Evolutionary conservation across 2,888 invertebrate species (phyloP).

Genomic region (Cabera pusaria): DNA sequence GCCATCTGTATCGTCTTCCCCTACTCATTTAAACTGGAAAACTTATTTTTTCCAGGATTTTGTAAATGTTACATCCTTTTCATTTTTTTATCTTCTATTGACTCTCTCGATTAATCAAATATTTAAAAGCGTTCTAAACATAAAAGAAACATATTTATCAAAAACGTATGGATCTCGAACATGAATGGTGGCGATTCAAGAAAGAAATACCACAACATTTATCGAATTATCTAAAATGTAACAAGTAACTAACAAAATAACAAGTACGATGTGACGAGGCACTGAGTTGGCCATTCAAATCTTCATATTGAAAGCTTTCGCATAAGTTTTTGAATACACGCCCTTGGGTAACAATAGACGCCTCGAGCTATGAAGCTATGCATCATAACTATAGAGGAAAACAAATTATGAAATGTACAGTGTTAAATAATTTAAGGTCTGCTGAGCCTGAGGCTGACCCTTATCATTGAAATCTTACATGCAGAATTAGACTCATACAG

Average conservation of each 20-base stretch:
- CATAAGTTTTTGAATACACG: constrained; percentile 18
- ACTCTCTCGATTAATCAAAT: too few relatives aligned
- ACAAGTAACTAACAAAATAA: constrained; percentile 2
- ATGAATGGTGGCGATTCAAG: too few relatives aligned
- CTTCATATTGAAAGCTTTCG: constrained; percentile 17
- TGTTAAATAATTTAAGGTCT: constrained; percentile 39
- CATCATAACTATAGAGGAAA: constrained; percentile 38
- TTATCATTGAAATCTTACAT: constrained; percentile 47
- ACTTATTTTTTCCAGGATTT: too few relatives aligned
- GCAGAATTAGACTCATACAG: constrained; percentile 34
- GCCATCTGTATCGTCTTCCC: too few relatives aligned
- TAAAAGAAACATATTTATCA: too few relatives aligned
- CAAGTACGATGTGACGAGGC: constrained; percentile 4
- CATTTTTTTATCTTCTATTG: too few relatives aligned
- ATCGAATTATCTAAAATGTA: too few relatives aligned
- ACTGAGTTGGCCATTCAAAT: constrained; percentile 10
- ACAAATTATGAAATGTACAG: constrained; percentile 44
- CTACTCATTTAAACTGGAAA: too few relatives aligned
- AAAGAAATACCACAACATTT: too few relatives aligned
- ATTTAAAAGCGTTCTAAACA: too few relatives aligned
- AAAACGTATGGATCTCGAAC: too few relatives aligned
- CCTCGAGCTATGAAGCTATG: constrained; percentile 33
- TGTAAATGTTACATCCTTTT: too few relatives aligned
- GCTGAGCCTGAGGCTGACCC: constrained; percentile 41
- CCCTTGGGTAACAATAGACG: constrained; percentile 34